Percentiles rank a stretch among this genome's conserved stretches.
Evolutionary conservation across 2,888 invertebrate species (phyloP).

Genomic region (Corythucha ciliata): DNA sequence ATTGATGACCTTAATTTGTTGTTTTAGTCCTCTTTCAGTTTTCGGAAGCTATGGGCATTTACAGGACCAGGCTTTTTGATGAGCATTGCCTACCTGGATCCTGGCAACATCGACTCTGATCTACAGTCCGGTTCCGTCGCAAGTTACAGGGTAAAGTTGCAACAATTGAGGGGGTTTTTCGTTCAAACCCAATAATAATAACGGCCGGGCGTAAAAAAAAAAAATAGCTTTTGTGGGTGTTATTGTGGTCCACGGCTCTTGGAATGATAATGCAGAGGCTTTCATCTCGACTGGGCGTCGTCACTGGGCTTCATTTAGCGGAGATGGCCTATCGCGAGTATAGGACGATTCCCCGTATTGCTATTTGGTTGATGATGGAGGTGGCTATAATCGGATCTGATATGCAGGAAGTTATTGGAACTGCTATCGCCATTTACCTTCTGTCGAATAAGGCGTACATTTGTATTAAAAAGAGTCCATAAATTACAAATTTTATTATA

Average conservation of each 20-base stretch:
- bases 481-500: neutral
- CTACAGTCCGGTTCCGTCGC: slow-evolving; percentile 72
- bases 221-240: slow-evolving; percentile 80
- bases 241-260: slow-evolving; percentile 69
- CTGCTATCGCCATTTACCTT: slow-evolving; percentile 76
- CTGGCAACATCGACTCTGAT: slow-evolving; percentile 86
- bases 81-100: slow-evolving; percentile 82
- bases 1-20: slow-evolving; percentile 47
- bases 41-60: slow-evolving; percentile 80
- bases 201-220: too few relatives aligned
- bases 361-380: slow-evolving; percentile 85
- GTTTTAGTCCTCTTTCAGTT: slow-evolving; percentile 61
- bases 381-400: slow-evolving; percentile 85
- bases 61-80: slow-evolving; percentile 87
- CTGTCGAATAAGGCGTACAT: slow-evolving; percentile 67
- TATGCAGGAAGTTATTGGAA: slow-evolving; percentile 89
- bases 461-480: too few relatives aligned
- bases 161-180: too few relatives aligned
- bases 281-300: slow-evolving; percentile 69
- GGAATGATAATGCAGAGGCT: slow-evolving; percentile 81
- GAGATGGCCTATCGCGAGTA: slow-evolving; percentile 71
- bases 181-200: too few relatives aligned
- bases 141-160: slow-evolving; percentile 57
- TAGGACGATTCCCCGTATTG: slow-evolving; percentile 58
- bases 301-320: slow-evolving; percentile 75